Evolutionary conservation across 2,113 vertebrate species (phyloP).

Genomic region (Megaceryle maxima): DNA sequence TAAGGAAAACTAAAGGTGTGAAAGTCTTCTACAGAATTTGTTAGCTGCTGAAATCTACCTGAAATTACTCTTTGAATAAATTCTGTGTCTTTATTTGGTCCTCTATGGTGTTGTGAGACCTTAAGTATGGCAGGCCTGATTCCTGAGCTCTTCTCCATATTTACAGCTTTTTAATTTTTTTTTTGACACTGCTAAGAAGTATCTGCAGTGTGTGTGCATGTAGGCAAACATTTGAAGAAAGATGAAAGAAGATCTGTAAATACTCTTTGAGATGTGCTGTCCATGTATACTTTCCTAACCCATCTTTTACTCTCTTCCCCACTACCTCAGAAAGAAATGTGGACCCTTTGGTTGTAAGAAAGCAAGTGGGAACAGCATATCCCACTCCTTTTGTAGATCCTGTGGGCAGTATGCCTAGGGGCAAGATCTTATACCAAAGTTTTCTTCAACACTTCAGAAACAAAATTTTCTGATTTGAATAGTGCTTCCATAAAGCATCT

Average conservation of each 20-base stretch:
- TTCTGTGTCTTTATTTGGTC: neutral
- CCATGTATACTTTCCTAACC: neutral
- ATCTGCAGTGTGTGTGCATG: neutral
- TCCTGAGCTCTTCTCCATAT: neutral
- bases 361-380: neutral
- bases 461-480: neutral
- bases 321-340: neutral
- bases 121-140: neutral
- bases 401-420: neutral
- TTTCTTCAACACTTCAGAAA: neutral
- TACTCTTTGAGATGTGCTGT: neutral
- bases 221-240: neutral
- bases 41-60: neutral
- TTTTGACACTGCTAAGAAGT: neutral
- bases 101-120: neutral
- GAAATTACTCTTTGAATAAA: neutral
- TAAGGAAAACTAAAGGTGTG: neutral
- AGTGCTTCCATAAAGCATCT: neutral
- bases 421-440: neutral
- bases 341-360: neutral
- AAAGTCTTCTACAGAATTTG: neutral
- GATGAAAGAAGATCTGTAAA: neutral
- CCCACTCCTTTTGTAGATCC: neutral
- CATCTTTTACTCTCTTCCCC: neutral
- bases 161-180: neutral